Evolutionary conservation across 1,140 invertebrate species (phyloP), one percentile per base, ranked within the genome.

Genomic region (Bombus terrestris): DNA sequence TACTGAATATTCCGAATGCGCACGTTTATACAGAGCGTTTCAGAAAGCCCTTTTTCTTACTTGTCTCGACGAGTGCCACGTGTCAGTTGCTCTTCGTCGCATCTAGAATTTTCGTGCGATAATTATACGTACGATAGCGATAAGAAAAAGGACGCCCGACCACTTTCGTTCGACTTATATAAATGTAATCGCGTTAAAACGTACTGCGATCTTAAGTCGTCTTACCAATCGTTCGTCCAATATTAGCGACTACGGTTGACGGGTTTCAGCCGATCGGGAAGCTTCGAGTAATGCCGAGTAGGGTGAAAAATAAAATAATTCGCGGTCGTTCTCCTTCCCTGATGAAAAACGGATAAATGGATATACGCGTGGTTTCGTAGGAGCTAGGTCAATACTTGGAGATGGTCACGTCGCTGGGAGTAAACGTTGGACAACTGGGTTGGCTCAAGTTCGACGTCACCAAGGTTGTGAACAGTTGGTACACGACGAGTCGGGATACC

Each of bases 371-470:
- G 73, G 1, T 81, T 81, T 81, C 90, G 6, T 75, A 95, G 94
- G 94, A 95, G 83, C 92, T 95, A 43, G 93, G 94, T 3, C 92
- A 94, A 81, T 93, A 95, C 73, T 88, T 95, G 43, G 96, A 96
- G 89, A 96, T 98, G 94, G 97, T 97, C 15, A 96, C 97, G 69
- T 97, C 97, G 39, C 95, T 97, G 75, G 96, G 96, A n/a, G 96
- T 98, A 85, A 96, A 97, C 86, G 95, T 97, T 82, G 96, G 96
- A 72, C 95, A 96, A 89, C 95, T 97, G 25, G 98, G 97, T 35
- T 99, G 98, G 98, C 97, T 98, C 92, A 97, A 98, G 89, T 96
- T 99, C 87, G 98, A 99, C 94, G 95, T 99, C 76, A 98, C 97
- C 59, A 95, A 96, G 77, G 97, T 97, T 18, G 97, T 98, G n/a